Percentiles rank a stretch among this genome's conserved stretches.
phyloP scores from a whole-genome alignment of 2,888 invertebrate genomes.

The Amphipoea oculea region DNA sequence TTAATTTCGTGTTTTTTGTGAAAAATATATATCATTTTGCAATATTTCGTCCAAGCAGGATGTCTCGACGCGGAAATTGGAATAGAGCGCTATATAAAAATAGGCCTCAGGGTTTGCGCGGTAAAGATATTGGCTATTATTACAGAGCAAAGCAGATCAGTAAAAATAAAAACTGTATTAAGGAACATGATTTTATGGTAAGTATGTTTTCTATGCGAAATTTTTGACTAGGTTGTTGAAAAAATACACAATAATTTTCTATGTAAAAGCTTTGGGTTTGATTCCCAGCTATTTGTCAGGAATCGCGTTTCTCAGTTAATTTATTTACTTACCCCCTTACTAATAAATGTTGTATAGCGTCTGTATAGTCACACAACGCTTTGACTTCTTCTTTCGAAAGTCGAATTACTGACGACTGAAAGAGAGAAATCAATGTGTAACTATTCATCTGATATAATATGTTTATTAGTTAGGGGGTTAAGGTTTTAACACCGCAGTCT shows the following conservation, averaged over 20 bases:
- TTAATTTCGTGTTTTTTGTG: constrained; percentile 6
- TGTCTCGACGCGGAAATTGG: constrained; percentile 61
- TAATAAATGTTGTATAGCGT: too few relatives aligned
- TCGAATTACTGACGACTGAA: too few relatives aligned
- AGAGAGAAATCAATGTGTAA: too few relatives aligned
- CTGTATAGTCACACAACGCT: too few relatives aligned
- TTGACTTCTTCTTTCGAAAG: too few relatives aligned
- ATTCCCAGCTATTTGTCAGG: not conserved
- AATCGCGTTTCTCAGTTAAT: not conserved
- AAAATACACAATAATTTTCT: not conserved
- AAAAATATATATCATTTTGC: constrained; percentile 10
- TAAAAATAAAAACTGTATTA: constrained; percentile 40
- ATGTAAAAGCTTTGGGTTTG: not conserved
- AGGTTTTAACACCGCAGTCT: not conserved
- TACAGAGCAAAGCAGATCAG: constrained; percentile 71
- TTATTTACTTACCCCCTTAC: not conserved
- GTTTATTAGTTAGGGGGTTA: too few relatives aligned
- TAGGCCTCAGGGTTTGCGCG: constrained; percentile 87
- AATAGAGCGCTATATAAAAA: constrained; percentile 38
- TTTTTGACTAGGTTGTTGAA: not conserved
- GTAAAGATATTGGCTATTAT: constrained; percentile 81
- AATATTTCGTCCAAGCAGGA: constrained; percentile 13
- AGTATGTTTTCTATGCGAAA: constrained; percentile 8
- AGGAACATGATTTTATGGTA: constrained; percentile 56
- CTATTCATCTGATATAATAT: too few relatives aligned